Evolutionary conservation across 2,888 invertebrate genomes (phyloP), one percentile per base, ranked within the genome.

Genomic region (Bellardia bayeri): DNA sequence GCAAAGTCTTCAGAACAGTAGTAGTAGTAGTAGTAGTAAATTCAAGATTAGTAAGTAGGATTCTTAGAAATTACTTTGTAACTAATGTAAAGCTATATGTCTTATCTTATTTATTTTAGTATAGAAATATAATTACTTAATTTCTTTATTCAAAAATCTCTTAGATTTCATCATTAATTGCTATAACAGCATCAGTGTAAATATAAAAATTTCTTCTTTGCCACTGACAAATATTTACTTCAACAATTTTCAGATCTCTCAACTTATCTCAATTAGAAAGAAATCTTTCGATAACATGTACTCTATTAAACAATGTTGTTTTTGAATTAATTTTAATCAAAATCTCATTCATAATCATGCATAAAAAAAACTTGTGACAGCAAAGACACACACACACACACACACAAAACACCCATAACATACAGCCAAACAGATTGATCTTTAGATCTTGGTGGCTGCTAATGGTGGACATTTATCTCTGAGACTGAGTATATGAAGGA

Each of bases 281-380:
- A 80, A 85, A 85, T 85, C 85, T 85, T 85, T 75, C 85, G 64
- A 82, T 66, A 74, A 74, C 82, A 87, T 87, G 86, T 80, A 80
- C 66, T 75, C 42, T 33, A 81, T 87, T 87, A 87, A 83, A 71
- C n/a, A 83, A 87, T 66, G 66, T 66, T 87, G 83, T 83, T 83
- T 86, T 76, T 80, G 86, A 87, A 87, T 87, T 87, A 83, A 87
- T 87, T 83, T 87, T 87, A 87, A 87, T 87, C 83, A 87, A 87
- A 87, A 87, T 87, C 86, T 87, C 86, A 87, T 87, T 87, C 86
- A 87, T 87, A 87, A 87, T 87, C 76, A 81, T 72, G 68, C 83
- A 56, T 8, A 87, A 75, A 64, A 64, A 75, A 72, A 74, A 64
- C 37, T 58, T 75, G 66, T 86, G 86, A 83, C 86, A 86, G 83